Evolutionary conservation across 2,888 invertebrate genomes (phyloP), one percentile per base, ranked within the genome.

Genomic region (Drosophila multiciliata): DNA sequence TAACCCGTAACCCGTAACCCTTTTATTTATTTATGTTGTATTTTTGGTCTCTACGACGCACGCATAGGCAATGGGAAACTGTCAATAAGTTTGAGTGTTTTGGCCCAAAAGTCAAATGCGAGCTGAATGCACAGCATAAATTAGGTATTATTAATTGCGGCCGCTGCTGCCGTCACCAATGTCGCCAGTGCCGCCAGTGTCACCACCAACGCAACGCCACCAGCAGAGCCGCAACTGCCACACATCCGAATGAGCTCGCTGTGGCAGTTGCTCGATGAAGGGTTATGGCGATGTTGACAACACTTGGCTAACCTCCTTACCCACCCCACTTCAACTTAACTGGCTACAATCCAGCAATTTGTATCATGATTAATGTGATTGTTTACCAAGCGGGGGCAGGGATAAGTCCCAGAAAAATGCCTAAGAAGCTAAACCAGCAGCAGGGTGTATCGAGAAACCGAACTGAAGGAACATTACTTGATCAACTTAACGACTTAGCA

Each of bases 71-170:
- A 55, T 45, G 66, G 54, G 49, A 50, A 54, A 73, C 73, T 82
- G 80, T 86, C 87, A 83, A 86, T 83, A 80, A 83, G 81, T 82
- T 75, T 74, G 71, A 78, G 86, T 83, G 78, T 85, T 79, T 80
- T 74, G 83, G 77, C 76, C 76, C 59, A 71, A 75, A 72, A 88
- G 88, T 80, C 76, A 82, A 86, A 83, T 74, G 67, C 45, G 49
- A 73, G 71, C 72, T 64, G 78, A 81, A 81, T 77, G 82, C 78
- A 60, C 68, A 76, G 72, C 82, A 89, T 90, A 90, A 90, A 85
- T 87, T 82, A 87, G 75, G 78, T 79, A 82, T 88, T 89, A 89
- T 90, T 89, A 89, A 90, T 90, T 87, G 90, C 82, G 48, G 69
- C 73, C 73, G 77, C 70, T 73, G 69, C 57, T 67, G 65, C 66